A percentile compares a stretch with the other conserved stretches of the same genome.
Conservation (phyloP, 2,888 invertebrate species). For the Amphipyra tragopoginis region DNA sequence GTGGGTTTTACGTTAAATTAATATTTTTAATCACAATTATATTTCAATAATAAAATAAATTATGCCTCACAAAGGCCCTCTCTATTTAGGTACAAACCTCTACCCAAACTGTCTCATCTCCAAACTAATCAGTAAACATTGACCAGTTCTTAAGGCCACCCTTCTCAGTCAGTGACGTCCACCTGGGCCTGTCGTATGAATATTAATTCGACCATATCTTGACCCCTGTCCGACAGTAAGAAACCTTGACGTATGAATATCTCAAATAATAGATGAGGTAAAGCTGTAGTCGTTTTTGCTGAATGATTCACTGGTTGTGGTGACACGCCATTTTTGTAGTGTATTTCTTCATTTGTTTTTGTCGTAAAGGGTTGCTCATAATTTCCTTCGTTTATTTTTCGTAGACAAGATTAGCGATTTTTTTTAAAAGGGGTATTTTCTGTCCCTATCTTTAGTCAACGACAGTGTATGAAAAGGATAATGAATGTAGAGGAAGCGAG, state of each 20-base stretch:
- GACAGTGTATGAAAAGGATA: too few relatives aligned
- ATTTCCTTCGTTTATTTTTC: too few relatives aligned
- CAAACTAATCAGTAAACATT: slow-evolving; percentile 66
- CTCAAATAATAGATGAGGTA: slow-evolving; percentile 81
- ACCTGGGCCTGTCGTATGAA: slow-evolving; percentile 89
- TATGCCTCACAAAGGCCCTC: slow-evolving; percentile 48
- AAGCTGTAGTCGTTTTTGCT: slow-evolving; percentile 44
- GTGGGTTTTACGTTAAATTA: too few relatives aligned
- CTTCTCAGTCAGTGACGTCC: slow-evolving; percentile 88
- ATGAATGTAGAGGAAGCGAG: too few relatives aligned
- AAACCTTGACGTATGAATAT: slow-evolving; percentile 87
- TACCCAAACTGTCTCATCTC: slow-evolving; percentile 32
- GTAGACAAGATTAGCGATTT: too few relatives aligned
- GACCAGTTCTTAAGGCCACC: slow-evolving; percentile 86
- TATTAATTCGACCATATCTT: slow-evolving; percentile 90
- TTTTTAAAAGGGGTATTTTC: too few relatives aligned
- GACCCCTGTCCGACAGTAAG: slow-evolving; percentile 82
- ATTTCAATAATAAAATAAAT: too few relatives aligned
- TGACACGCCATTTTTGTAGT: neutral
- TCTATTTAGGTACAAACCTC: slow-evolving; percentile 61
- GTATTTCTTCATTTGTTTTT: too few relatives aligned
- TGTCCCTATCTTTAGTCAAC: too few relatives aligned
- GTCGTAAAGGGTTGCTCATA: too few relatives aligned
- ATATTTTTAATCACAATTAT: too few relatives aligned
- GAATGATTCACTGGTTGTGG: slow-evolving; percentile 28